Conservation (phyloP, 2,888 invertebrate genomes). For the Cheilosia soror region DNA sequence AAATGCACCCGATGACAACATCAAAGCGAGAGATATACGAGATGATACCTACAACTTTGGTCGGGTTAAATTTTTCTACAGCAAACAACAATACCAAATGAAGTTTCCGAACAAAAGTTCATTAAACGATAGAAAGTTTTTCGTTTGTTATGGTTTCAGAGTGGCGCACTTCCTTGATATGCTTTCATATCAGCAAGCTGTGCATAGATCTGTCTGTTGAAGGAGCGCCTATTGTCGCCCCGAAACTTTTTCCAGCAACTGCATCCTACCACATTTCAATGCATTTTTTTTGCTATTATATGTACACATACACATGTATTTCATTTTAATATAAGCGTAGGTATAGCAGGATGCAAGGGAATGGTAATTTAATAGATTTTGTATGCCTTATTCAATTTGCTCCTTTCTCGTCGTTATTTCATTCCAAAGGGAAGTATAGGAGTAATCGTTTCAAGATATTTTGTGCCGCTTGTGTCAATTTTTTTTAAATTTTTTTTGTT, state of each 20-base stretch:
- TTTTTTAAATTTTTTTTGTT: too few relatives aligned
- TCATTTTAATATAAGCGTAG: not conserved
- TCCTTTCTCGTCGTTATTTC: constrained; percentile 9
- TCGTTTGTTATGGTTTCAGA: constrained; percentile 45
- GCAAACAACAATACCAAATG: constrained; percentile 17
- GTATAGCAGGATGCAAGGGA: not conserved
- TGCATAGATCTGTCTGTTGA: constrained; percentile 33
- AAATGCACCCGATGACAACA: not conserved
- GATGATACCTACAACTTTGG: not conserved
- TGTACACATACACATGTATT: not conserved
- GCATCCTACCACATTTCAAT: constrained; percentile 8
- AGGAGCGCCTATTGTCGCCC: constrained; percentile 39
- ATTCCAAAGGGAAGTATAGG: constrained; percentile 2
- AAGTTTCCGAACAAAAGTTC: constrained; percentile 51
- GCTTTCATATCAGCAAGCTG: constrained; percentile 50
- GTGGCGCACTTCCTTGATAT: constrained; percentile 57
- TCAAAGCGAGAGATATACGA: not conserved
- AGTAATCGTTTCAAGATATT: too few relatives aligned
- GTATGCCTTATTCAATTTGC: constrained; percentile 25
- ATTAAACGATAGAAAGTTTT: constrained; percentile 57
- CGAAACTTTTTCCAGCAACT: constrained; percentile 29
- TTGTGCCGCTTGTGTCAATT: too few relatives aligned
- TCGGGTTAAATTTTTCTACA: constrained; percentile 3
- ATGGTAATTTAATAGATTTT: constrained; percentile 33
- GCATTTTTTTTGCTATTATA: not conserved